Evolutionary conservation across 2,888 invertebrate species (phyloP), one percentile per base, ranked within the genome.

Genomic region (Hyppa rectilinea): DNA sequence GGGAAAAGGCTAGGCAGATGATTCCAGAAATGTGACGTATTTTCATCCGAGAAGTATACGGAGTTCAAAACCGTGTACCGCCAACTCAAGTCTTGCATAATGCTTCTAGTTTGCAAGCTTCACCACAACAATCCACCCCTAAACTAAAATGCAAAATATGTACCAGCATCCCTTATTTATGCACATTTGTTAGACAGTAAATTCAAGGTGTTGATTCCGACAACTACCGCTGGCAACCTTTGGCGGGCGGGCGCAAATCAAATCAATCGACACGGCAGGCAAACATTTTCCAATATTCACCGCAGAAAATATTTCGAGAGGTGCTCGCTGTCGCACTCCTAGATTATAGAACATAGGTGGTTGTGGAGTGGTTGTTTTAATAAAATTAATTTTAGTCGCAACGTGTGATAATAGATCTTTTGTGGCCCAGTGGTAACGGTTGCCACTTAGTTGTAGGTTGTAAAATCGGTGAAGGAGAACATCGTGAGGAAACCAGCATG

Each of bases 281-380:
- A 92, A 92, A 92, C 89, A 92, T 89, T 90, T 90, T 90, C 86
- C 90, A 91, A 91, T 90, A 91, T 90, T 90, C 90, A 83, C 81
- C 70, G 74, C 81, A 86, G 87, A 87, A 87, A 89, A 91, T 91
- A 89, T 91, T 90, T 87, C 78, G 82, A 69, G 79, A 80, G 77
- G 77, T 80, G 78, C 77, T 84, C 55, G 74, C 75, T 82, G 83
- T 80, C 70, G 75, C 75, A 74, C 75, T 80, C 68, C 63, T 78
- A 80, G 82, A 85, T 84, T 85, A 85, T 82, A 66, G 82, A 82
- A 82, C 60, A 84, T 0, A 52, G 20, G 20, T 1, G 2, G 23
- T 1, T 0, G 14, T 82, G 71, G 84, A 85, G 78, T 43, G 7
- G 67, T 23, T n/a, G 10, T 60, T 62, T 45, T 5, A 26, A 61